Base-by-base conservation (phyloP, 1,140 invertebrate genomes). In the Choristoneura fumiferana region DNA sequence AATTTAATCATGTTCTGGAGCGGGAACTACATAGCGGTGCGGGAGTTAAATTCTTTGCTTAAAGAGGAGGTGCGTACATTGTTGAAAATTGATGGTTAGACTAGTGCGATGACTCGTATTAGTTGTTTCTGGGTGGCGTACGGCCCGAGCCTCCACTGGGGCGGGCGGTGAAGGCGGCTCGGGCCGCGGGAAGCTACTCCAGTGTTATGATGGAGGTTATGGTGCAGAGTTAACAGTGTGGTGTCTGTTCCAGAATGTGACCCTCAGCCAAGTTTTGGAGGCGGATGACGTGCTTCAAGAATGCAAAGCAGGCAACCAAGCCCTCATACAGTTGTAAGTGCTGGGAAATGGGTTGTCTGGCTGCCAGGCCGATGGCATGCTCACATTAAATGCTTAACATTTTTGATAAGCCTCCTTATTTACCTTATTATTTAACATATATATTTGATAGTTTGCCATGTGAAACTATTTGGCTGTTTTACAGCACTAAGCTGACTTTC, bases 261-360 rank as follows among this genome's bases (percentile, higher is more conserved):
- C 95, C 13, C 90, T 99, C 49, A 92, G 94, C 71, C 95, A 97
- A 85, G 91, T 99, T 57, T 92, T 99, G 91, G 96, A 98, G 82
- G 95, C 97, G 88, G 97, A 98, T 83, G 96, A 98, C 88, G 95
- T 99, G 77, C 91, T 99, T 62, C 96, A 98, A 87, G 97, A 99
- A 92, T 98, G 97, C 87, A 97, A 97, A 91, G 94, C 93, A 63
- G 95, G 96, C 82, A 98, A 98, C 86, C 96, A 95, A 87, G 96
- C 95, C 73, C 90, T 99, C 58, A 92, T 98, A 65, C 96, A 96
- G 75, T 98, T 95, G 97, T 98, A 93, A 96, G 96, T 94, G 60
- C 38, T n/a, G 22, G 22, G 22, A 2, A 2, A 29, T 6, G 22
- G 22, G 22, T 2, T 6, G 2, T 6, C 33, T 1, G 22, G 22